phyloP scores from a whole-genome alignment of 2,113 vertebrate genomes.

The Tursiops truncatus region DNA sequence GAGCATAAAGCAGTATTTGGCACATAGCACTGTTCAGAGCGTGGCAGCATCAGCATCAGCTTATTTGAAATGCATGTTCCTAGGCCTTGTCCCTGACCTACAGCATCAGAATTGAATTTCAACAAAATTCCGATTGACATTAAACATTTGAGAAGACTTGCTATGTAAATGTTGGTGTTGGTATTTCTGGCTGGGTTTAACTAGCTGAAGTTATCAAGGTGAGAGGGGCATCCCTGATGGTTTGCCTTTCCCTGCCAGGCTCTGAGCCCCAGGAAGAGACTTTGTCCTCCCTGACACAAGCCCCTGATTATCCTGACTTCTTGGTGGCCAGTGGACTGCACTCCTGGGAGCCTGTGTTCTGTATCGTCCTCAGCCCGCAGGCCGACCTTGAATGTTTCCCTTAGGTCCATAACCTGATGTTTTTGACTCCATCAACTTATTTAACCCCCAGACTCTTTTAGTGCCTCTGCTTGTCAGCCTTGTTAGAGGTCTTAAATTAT shows the following conservation, averaged over 20 bases:
- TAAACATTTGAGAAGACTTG: not conserved
- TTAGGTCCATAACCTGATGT: not conserved
- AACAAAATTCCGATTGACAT: not conserved
- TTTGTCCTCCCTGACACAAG: not conserved
- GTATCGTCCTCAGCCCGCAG: not conserved
- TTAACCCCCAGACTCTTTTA: not conserved
- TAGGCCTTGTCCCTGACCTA: not conserved
- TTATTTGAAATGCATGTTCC: not conserved
- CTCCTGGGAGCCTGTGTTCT: not conserved
- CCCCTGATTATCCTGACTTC: not conserved
- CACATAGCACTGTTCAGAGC: not conserved
- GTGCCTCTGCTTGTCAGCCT: not conserved
- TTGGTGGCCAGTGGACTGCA: not conserved
- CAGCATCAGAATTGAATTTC: not conserved
- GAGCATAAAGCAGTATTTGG: not conserved
- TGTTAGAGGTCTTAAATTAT: not conserved
- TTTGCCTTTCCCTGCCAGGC: not conserved
- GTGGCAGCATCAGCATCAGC: accelerated
- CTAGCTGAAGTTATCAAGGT: not conserved
- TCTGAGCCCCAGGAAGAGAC: not conserved
- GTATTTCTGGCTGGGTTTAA: not conserved
- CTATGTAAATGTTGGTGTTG: not conserved
- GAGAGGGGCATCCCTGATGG: not conserved
- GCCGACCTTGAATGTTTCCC: not conserved
- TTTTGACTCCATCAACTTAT: not conserved